Evolutionary conservation across 2,797 vertebrate species (phyloP).

Genomic region (Aselliscus stoliczkanus): DNA sequence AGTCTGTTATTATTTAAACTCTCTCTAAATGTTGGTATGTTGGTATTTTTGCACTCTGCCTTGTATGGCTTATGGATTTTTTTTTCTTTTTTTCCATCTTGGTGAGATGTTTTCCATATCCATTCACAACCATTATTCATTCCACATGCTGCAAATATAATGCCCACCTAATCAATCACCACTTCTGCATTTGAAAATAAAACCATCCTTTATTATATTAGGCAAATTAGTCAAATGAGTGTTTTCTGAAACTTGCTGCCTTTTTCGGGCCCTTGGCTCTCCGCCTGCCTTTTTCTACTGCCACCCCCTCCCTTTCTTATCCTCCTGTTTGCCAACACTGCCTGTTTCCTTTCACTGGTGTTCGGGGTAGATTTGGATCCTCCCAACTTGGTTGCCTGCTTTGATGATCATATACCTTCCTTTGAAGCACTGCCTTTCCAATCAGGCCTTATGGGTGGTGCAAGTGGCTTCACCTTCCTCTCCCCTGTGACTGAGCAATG

Average conservation of each 20-base stretch:
- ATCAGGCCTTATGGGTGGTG: not conserved
- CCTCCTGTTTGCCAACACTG: constrained; percentile 72
- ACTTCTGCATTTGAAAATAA: constrained; percentile 71
- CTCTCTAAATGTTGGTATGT: constrained; percentile 74
- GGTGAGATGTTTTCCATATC: constrained; percentile 74
- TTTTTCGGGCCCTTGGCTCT: constrained; percentile 74
- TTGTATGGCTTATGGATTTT: constrained; percentile 74
- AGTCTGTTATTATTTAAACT: constrained; percentile 81
- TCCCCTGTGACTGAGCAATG: not conserved
- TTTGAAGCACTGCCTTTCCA: not conserved
- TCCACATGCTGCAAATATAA: constrained; percentile 66
- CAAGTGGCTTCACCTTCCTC: not conserved
- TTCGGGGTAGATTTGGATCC: constrained; percentile 57
- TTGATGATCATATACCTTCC: not conserved
- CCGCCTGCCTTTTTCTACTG: constrained; percentile 67
- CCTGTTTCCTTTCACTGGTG: constrained; percentile 33
- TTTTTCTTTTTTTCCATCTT: constrained; percentile 68
- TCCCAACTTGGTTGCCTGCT: constrained; percentile 51
- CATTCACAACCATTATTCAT: constrained; percentile 72
- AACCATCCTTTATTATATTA: constrained; percentile 72
- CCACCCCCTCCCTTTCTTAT: constrained; percentile 50
- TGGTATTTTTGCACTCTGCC: constrained; percentile 78
- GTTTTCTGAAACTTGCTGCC: constrained; percentile 80
- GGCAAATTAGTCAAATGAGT: constrained; percentile 82
- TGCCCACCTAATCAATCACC: constrained; percentile 78